Conservation (phyloP, 2,113 vertebrate species). For the Pholis gunnellus region DNA sequence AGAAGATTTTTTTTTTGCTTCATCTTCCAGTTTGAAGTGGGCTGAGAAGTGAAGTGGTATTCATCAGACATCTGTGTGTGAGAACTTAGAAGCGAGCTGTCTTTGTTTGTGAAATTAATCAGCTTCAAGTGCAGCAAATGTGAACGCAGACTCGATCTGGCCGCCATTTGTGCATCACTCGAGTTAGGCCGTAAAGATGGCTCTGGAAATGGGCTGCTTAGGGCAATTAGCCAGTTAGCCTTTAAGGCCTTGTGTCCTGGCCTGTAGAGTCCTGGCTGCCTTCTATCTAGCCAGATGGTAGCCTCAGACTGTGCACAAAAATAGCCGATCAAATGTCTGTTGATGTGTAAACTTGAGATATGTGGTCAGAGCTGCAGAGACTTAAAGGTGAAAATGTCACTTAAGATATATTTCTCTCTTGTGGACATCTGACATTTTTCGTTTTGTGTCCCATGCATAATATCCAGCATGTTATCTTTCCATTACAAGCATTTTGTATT, state of each 20-base stretch:
- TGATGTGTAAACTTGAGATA: constrained; percentile 61
- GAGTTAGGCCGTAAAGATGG: constrained; percentile 61
- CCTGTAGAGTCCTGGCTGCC: constrained; percentile 73
- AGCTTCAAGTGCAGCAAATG: constrained; percentile 69
- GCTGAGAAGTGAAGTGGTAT: constrained; percentile 63
- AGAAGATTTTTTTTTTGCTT: constrained; percentile 45
- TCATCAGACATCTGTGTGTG: constrained; percentile 71
- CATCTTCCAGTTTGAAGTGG: constrained; percentile 61
- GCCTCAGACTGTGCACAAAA: constrained; percentile 66
- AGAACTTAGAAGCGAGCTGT: constrained; percentile 50
- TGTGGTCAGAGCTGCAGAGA: constrained; percentile 31
- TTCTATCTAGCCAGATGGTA: constrained; percentile 75
- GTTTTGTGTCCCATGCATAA: constrained; percentile 14
- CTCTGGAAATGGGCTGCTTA: constrained; percentile 58
- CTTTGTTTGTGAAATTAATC: constrained; percentile 75
- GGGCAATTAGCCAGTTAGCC: constrained; percentile 80
- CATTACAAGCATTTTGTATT: constrained; percentile 15
- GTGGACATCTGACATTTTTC: constrained; percentile 27
- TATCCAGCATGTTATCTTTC: constrained; percentile 42
- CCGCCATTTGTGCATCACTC: constrained; percentile 61
- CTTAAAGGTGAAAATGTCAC: constrained; percentile 61
- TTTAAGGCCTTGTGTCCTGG: constrained; percentile 75
- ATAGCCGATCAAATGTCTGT: constrained; percentile 61
- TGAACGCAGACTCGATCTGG: constrained; percentile 55
- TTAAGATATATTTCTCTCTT: constrained; percentile 7